Percentiles rank a stretch among this genome's conserved stretches.
These are phyloP conservation scores for Icerya purchasi DNA, from an alignment of 2,888 invertebrate species.

Conservation along the genomic window DNA sequence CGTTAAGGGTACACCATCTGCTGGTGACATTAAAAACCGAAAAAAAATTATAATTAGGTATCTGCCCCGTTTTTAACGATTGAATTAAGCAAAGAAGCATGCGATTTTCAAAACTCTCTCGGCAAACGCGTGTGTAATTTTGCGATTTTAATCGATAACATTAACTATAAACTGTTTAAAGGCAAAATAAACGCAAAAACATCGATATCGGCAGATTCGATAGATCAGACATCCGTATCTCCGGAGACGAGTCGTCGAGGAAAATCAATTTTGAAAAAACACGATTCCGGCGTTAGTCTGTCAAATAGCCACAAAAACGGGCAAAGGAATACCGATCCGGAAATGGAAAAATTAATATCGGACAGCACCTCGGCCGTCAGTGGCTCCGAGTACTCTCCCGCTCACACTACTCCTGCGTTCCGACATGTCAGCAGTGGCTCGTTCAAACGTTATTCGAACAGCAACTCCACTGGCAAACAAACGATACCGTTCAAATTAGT, in stretches of 20 bases:
- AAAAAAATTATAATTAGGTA: too few relatives aligned
- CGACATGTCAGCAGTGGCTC: not conserved
- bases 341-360: conserved; percentile 50
- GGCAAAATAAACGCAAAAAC: conserved; percentile 38
- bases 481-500: conserved; percentile 10
- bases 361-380: conserved; percentile 38
- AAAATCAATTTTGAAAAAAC: conserved; percentile 56
- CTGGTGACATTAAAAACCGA: too few relatives aligned
- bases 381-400: conserved; percentile 26
- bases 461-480: conserved; percentile 10
- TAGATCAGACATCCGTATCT: conserved; percentile 39
- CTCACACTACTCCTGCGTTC: conserved; percentile 20
- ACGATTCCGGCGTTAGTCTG: conserved; percentile 28
- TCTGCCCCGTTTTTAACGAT: too few relatives aligned
- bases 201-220: conserved; percentile 44
- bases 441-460: not conserved
- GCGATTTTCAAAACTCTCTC: too few relatives aligned
- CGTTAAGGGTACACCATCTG: too few relatives aligned
- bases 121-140: too few relatives aligned
- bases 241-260: conserved; percentile 42
- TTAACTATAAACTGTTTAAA: too few relatives aligned
- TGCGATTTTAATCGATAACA: too few relatives aligned
- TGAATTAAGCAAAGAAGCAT: too few relatives aligned
- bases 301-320: conserved; percentile 23
- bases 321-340: conserved; percentile 35